phyloP scores from a whole-genome alignment of 1,140 invertebrate genomes.

The Papilio polytes region DNA sequence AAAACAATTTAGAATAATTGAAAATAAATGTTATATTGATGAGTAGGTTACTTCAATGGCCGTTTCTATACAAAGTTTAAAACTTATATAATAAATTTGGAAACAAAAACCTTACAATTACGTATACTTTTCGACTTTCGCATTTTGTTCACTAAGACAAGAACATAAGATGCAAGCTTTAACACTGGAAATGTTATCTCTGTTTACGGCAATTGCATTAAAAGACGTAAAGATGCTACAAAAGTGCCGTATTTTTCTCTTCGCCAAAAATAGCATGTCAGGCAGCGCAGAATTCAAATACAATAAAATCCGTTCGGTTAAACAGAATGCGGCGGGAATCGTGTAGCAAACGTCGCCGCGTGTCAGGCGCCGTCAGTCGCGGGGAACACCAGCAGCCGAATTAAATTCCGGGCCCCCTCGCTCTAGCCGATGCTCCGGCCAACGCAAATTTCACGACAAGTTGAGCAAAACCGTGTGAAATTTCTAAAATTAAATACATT shows the following conservation, averaged over 20 bases:
- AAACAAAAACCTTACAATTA: not conserved
- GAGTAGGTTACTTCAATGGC: not conserved
- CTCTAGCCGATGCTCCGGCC: slow-evolving; percentile 49
- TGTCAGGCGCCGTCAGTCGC: slow-evolving; percentile 66
- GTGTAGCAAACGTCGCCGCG: slow-evolving; percentile 51
- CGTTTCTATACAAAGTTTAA: not conserved
- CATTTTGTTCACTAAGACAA: not conserved
- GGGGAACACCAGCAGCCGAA: slow-evolving; percentile 62
- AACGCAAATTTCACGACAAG: slow-evolving; percentile 56
- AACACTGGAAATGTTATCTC: not conserved
- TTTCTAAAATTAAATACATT: slow-evolving; percentile 56
- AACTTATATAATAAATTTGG: no score
- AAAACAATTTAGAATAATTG: not conserved
- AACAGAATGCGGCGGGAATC: slow-evolving; percentile 59
- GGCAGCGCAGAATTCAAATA: slow-evolving; percentile 5
- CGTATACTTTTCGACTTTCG: not conserved
- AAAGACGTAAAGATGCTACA: not conserved
- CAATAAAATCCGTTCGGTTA: slow-evolving; percentile 53
- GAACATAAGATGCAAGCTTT: not conserved
- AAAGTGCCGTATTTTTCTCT: not conserved
- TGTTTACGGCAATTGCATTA: not conserved
- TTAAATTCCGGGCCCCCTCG: slow-evolving; percentile 69
- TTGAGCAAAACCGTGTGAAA: slow-evolving; percentile 52
- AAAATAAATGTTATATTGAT: slow-evolving; percentile 10
- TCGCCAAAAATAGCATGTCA: not conserved